Percentiles rank a stretch among this genome's conserved stretches.
Conservation (phyloP, 2,113 vertebrate species). For the Marcusenius ussheri region DNA sequence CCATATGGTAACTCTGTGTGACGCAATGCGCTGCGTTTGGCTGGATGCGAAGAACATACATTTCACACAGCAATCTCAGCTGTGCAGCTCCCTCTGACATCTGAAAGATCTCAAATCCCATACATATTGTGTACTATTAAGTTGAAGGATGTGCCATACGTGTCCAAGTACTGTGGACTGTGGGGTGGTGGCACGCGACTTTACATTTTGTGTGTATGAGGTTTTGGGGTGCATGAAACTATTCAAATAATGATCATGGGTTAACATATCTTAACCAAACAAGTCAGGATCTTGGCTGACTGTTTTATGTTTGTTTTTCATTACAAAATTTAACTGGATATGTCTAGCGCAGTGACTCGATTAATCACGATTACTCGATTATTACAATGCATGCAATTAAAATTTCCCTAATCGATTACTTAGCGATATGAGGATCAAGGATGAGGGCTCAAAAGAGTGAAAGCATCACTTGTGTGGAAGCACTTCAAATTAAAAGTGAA, state of each 20-base stretch:
- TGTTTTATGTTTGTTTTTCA: neutral
- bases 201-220: too few relatives aligned
- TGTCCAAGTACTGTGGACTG: neutral
- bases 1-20: conserved; percentile 6
- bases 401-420: neutral
- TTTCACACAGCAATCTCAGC: neutral
- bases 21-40: neutral
- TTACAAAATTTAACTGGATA: neutral
- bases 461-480: neutral
- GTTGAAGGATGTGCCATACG: neutral
- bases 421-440: neutral
- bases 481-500: neutral
- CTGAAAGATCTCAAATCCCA: neutral
- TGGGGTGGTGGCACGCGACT: neutral
- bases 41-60: neutral
- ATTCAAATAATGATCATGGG: neutral
- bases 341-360: neutral
- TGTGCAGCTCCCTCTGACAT: neutral
- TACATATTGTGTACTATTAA: neutral
- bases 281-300: neutral
- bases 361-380: neutral
- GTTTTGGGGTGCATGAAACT: neutral
- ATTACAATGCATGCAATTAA: neutral
- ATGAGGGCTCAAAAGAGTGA: neutral
- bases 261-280: neutral